Conservation (phyloP, 2,113 vertebrate species). For the Cisticola juncidis region DNA sequence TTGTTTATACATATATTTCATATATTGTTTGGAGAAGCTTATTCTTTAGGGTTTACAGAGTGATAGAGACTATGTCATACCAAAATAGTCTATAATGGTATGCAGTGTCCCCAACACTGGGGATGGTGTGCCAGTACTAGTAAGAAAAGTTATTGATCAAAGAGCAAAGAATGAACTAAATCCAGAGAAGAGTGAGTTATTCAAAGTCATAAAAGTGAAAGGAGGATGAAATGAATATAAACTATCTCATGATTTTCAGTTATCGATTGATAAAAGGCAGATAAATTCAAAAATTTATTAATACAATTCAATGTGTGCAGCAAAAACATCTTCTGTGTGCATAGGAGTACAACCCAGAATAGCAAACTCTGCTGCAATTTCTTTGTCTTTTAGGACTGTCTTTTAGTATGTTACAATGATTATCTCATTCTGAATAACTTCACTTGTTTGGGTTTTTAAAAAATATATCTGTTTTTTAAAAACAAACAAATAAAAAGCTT, state of each 20-base stretch:
- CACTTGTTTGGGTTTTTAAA: background rate
- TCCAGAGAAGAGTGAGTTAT: background rate
- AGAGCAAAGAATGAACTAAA: background rate
- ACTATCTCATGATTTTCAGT: background rate
- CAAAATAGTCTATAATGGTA: background rate
- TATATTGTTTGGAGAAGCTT: background rate
- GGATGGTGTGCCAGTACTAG: too few relatives aligned
- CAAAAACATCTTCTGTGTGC: background rate
- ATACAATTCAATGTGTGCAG: background rate
- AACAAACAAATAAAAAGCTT: background rate
- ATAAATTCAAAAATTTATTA: background rate
- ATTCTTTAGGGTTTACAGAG: background rate
- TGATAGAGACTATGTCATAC: background rate
- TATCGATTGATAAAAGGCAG: background rate
- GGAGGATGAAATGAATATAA: background rate
- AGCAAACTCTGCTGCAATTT: background rate
- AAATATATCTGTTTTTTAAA: background rate
- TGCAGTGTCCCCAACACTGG: accelerated
- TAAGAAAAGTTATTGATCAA: background rate
- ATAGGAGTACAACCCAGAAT: background rate
- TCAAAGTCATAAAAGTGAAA: background rate
- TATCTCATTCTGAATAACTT: background rate
- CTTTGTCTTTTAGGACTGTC: background rate
- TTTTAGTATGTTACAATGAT: background rate
- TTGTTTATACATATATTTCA: too few relatives aligned